Conservation (phyloP, 2,888 invertebrate genomes). For the Drosophila monieri region DNA sequence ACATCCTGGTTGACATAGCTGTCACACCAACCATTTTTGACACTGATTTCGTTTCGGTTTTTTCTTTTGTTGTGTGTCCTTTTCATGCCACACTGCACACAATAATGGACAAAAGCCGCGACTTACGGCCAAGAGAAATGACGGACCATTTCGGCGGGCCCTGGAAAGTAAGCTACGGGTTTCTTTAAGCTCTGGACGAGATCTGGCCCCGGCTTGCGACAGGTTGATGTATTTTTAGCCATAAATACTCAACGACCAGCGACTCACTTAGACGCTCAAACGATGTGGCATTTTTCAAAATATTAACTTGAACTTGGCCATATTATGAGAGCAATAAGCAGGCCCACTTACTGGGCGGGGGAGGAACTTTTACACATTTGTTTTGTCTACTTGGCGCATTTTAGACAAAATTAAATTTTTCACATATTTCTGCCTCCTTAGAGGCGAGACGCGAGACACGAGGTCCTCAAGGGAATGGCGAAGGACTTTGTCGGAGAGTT, state of each 20-base stretch:
- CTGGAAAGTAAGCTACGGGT: constrained; percentile 22
- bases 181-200: constrained; percentile 4
- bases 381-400: constrained; percentile 21
- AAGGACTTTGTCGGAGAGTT: constrained; percentile 51
- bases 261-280: constrained; percentile 67
- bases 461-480: constrained; percentile 21
- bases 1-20: constrained; percentile 21
- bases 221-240: constrained; percentile 52
- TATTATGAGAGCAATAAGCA: constrained; percentile 39
- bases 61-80: constrained; percentile 4
- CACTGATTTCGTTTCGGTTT: constrained; percentile 28
- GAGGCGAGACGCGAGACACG: not conserved
- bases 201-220: not conserved
- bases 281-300: constrained; percentile 72
- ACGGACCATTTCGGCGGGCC: constrained; percentile 39
- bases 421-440: constrained; percentile 28
- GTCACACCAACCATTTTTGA: constrained; percentile 17
- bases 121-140: constrained; percentile 38
- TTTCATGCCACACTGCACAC: constrained; percentile 30
- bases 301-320: constrained; percentile 67
- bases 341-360: constrained; percentile 4
- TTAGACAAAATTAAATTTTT: constrained; percentile 60
- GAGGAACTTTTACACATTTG: constrained; percentile 9
- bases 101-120: constrained; percentile 31
- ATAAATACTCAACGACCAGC: constrained; percentile 56